Conservation (phyloP, 2,888 invertebrate species). For the Perizoma affinitatum region DNA sequence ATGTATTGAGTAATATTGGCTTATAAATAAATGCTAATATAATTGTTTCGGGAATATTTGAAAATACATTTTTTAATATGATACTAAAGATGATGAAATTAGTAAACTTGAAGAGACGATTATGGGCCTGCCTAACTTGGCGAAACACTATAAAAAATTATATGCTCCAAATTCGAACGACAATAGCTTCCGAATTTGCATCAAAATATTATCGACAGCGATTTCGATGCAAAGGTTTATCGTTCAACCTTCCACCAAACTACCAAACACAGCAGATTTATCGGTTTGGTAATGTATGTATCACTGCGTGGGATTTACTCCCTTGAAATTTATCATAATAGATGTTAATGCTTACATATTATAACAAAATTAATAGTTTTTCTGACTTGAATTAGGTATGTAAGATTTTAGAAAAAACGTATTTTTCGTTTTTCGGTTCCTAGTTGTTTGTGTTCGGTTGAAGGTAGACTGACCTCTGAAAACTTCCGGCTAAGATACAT, state of each 20-base stretch:
- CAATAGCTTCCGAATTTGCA: slow-evolving; percentile 24
- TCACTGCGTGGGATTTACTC: slow-evolving; percentile 27
- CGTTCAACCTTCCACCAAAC: slow-evolving; percentile 16
- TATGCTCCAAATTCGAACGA: slow-evolving; percentile 10
- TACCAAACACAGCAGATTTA: slow-evolving; percentile 13
- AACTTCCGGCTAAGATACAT: slow-evolving; percentile 44
- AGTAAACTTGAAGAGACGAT: not conserved
- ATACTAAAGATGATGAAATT: too few relatives aligned
- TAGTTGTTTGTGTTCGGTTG: slow-evolving; percentile 44
- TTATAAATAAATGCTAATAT: too few relatives aligned
- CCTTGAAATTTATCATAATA: slow-evolving; percentile 28
- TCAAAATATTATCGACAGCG: slow-evolving; percentile 6
- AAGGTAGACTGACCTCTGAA: slow-evolving; percentile 39
- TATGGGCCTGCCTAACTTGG: not conserved
- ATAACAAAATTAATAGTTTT: slow-evolving; percentile 25
- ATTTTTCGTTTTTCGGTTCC: slow-evolving; percentile 43
- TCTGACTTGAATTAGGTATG: slow-evolving; percentile 48
- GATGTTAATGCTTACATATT: slow-evolving; percentile 25
- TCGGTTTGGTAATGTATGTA: slow-evolving; percentile 17
- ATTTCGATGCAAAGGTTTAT: slow-evolving; percentile 20
- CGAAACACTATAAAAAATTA: slow-evolving; percentile 1
- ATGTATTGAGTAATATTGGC: too few relatives aligned
- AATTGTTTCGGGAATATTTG: not conserved
- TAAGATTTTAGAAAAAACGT: slow-evolving; percentile 39
- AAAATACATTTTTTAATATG: too few relatives aligned